These are phyloP conservation scores for Meteorus colon DNA, from an alignment of 2,888 invertebrate genomes.

Conservation along the genomic window DNA sequence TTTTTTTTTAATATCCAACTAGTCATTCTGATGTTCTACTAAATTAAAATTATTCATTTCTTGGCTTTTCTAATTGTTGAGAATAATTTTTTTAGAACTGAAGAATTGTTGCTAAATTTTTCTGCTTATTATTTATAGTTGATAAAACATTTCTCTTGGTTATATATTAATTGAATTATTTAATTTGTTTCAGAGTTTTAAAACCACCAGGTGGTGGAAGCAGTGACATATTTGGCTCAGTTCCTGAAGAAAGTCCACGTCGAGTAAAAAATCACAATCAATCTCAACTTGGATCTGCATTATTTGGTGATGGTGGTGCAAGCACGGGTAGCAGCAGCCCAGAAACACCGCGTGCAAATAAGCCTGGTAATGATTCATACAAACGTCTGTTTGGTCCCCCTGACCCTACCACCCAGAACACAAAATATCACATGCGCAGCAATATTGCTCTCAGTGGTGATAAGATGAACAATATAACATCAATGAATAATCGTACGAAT, in stretches of 20 bases:
- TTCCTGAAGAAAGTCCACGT: conserved; percentile 66
- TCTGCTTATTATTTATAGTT: no score
- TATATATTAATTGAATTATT: not conserved
- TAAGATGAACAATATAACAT: conserved; percentile 64
- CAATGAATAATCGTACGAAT: conserved; percentile 60
- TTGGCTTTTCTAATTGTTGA: no score
- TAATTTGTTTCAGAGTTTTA: conserved; percentile 75
- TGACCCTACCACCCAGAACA: conserved; percentile 76
- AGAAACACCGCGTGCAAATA: conserved; percentile 66
- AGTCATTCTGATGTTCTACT: no score
- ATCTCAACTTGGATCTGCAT: conserved; percentile 64
- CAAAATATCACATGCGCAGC: conserved; percentile 79
- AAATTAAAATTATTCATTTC: no score
- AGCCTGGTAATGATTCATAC: conserved; percentile 79
- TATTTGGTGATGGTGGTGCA: conserved; percentile 67
- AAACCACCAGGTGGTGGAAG: conserved; percentile 80
- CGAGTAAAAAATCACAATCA: conserved; percentile 68
- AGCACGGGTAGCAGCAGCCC: conserved; percentile 57
- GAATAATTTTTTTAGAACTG: no score
- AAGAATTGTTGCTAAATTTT: no score
- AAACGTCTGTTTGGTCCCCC: conserved; percentile 78
- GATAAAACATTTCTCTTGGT: not conserved
- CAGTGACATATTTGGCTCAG: conserved; percentile 76
- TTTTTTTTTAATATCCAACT: no score
- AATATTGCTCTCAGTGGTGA: conserved; percentile 77